Conservation (phyloP, 2,797 vertebrate genomes). For the Sebastes glaucus region DNA sequence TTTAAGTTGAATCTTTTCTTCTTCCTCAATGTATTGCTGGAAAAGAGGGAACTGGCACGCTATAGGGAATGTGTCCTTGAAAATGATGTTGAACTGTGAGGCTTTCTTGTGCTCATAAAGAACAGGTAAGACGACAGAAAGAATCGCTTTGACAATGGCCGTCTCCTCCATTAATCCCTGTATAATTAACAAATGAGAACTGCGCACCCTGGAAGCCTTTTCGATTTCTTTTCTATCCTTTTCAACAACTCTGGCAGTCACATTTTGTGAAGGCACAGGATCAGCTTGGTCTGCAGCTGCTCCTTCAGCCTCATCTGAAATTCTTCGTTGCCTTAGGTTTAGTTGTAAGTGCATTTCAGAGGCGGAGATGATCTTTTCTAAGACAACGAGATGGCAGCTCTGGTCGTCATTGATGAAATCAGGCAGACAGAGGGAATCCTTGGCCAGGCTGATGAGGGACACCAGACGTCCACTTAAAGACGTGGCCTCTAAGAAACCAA, state of each 20-base stretch:
- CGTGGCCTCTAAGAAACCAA: conserved; percentile 83
- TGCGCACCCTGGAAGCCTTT: background rate
- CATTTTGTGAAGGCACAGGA: background rate
- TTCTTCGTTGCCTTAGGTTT: conserved; percentile 19
- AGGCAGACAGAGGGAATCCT: conserved; percentile 76
- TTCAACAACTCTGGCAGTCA: background rate
- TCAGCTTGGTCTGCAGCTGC: background rate
- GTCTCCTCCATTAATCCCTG: conserved; percentile 80
- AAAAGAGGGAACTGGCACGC: conserved; percentile 53
- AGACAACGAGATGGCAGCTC: conserved; percentile 73
- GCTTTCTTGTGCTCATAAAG: conserved; percentile 61
- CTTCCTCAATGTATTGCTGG: conserved; percentile 46
- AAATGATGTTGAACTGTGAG: conserved; percentile 71
- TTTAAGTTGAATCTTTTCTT: conserved; percentile 54
- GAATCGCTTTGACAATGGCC: conserved; percentile 79
- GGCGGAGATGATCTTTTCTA: conserved; percentile 77
- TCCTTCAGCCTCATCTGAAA: conserved; percentile 15
- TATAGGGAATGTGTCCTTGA: conserved; percentile 82
- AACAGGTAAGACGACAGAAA: conserved; percentile 66
- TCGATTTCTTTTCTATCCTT: conserved; percentile 10
- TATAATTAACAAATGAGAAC: conserved; percentile 26
- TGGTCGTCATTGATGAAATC: conserved; percentile 50
- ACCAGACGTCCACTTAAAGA: conserved; percentile 79
- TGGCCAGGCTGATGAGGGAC: conserved; percentile 80
- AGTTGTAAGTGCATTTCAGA: conserved; percentile 68